Conservation (phyloP, 37 sponge, comb jelly and placozoan genomes). For the Tethya wilhelma region DNA sequence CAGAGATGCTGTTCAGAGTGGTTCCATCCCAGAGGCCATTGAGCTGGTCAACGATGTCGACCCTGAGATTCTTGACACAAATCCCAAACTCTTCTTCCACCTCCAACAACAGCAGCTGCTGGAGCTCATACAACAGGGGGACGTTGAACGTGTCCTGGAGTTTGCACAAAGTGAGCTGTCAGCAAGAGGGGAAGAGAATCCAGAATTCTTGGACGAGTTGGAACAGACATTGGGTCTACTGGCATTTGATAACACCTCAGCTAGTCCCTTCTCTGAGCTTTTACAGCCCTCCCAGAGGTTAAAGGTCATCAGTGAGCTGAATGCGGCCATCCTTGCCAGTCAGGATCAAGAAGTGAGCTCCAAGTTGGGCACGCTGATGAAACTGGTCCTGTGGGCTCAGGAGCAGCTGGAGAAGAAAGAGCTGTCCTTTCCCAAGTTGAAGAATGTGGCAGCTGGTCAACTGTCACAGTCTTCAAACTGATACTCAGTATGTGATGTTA, state of each 20-base stretch:
- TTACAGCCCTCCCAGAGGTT: constrained; percentile 81
- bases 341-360: constrained; percentile 70
- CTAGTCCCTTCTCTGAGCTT: constrained; percentile 74
- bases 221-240: constrained; percentile 84
- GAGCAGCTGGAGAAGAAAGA: constrained; percentile 69
- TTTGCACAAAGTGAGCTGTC: constrained; percentile 87
- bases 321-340: constrained; percentile 83
- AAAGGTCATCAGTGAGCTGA: constrained; percentile 88
- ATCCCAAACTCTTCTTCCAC: constrained; percentile 83
- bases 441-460: constrained; percentile 51
- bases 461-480: too few relatives aligned
- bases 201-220: constrained; percentile 81
- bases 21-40: constrained; percentile 77
- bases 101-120: constrained; percentile 90
- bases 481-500: too few relatives aligned
- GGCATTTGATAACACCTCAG: constrained; percentile 71
- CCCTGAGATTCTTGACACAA: constrained; percentile 87
- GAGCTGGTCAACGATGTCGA: constrained; percentile 88
- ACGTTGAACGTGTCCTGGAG: constrained; percentile 70
- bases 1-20: constrained; percentile 73
- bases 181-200: constrained; percentile 89
- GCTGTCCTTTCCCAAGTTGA: constrained; percentile 56
- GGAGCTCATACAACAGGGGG: constrained; percentile 75
- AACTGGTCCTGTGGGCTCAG: constrained; percentile 87
- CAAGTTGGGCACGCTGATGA: constrained; percentile 76